These are phyloP conservation scores for Lycaon pictus DNA, from an alignment of 2,113 vertebrate species.

Conservation along the genomic window DNA sequence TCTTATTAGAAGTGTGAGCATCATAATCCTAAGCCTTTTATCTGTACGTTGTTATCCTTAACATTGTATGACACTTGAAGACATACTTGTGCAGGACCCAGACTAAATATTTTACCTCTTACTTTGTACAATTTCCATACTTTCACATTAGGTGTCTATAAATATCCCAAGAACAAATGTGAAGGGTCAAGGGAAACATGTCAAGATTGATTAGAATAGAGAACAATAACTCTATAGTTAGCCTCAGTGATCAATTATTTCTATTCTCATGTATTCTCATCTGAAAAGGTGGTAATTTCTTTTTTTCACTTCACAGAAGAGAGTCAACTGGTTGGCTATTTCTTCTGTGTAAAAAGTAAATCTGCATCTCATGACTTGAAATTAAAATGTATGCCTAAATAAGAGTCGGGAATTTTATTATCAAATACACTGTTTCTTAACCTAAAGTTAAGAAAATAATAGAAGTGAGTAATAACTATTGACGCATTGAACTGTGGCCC, in stretches of 20 bases:
- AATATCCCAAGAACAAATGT: background rate
- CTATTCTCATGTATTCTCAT: background rate
- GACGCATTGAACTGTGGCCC: background rate
- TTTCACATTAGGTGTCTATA: background rate
- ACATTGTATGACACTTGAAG: background rate
- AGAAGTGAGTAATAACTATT: background rate
- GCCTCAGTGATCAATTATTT: background rate
- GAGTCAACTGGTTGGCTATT: background rate
- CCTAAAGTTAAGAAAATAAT: background rate
- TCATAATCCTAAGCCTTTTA: background rate
- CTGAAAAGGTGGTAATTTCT: background rate
- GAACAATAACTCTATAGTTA: background rate
- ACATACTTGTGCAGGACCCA: background rate
- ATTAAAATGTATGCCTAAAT: background rate
- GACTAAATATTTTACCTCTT: slow-evolving; percentile 12
- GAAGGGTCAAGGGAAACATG: background rate
- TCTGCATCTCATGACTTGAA: background rate
- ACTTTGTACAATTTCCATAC: background rate
- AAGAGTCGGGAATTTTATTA: background rate
- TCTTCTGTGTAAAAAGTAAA: background rate
- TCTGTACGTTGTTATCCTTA: background rate
- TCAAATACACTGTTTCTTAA: background rate
- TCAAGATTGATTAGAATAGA: background rate
- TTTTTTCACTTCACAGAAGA: background rate
- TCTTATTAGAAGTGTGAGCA: background rate